Evolutionary conservation across 2,113 vertebrate genomes (phyloP).

Genomic region (Tragulus kanchil): DNA sequence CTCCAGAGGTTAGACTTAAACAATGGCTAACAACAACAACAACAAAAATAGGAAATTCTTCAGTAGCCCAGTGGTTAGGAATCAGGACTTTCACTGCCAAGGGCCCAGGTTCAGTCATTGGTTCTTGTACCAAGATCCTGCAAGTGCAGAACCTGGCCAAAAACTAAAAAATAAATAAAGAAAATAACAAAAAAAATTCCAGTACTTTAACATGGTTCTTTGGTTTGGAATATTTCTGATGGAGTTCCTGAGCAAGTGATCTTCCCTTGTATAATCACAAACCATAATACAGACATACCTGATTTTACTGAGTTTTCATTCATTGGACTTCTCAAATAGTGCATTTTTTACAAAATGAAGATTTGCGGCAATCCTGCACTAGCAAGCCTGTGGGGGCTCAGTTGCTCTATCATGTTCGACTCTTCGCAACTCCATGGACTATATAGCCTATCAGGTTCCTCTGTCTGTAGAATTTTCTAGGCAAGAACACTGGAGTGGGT

Average conservation of each 20-base stretch:
- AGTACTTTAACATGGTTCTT: background rate
- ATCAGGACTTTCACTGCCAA: background rate
- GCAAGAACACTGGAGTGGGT: background rate
- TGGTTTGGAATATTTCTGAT: background rate
- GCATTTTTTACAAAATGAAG: background rate
- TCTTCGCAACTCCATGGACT: background rate
- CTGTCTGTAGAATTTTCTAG: background rate
- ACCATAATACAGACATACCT: background rate
- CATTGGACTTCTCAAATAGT: background rate
- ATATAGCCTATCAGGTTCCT: background rate
- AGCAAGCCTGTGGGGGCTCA: background rate
- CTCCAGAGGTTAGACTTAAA: background rate
- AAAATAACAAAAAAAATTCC: background rate
- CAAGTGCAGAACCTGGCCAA: background rate
- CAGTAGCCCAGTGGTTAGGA: background rate
- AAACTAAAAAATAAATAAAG: background rate
- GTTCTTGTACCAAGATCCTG: background rate
- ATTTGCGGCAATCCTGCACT: background rate
- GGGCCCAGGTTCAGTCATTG: background rate
- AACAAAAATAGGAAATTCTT: background rate
- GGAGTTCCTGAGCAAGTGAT: background rate
- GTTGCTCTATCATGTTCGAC: background rate
- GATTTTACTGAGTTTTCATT: background rate
- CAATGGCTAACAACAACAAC: background rate
- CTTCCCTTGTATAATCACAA: background rate